These are phyloP conservation scores for Neofelis nebulosa DNA, from an alignment of 2,113 vertebrate species.

Conservation along the genomic window DNA sequence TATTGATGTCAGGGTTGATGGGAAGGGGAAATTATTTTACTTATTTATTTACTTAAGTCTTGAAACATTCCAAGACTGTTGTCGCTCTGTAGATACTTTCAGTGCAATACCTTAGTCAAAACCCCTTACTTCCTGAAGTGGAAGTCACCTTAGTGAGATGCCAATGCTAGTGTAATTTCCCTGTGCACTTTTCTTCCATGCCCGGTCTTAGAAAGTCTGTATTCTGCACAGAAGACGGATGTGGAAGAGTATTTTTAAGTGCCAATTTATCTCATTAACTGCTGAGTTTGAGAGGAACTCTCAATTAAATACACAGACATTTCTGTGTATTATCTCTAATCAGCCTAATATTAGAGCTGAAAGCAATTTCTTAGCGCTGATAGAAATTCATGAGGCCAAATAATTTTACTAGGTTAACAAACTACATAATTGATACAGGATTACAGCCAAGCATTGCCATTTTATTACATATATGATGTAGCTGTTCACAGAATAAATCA, in stretches of 20 bases:
- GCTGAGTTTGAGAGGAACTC: not conserved
- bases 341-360: not conserved
- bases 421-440: not conserved
- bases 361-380: slow-evolving; percentile 2
- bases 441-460: not conserved
- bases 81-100: not conserved
- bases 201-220: not conserved
- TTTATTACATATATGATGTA: not conserved
- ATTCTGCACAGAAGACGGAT: slow-evolving; percentile 1
- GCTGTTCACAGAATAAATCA: slow-evolving; percentile 22
- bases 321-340: not conserved
- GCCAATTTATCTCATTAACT: not conserved
- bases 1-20: not conserved
- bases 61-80: not conserved
- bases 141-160: not conserved
- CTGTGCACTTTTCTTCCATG: not conserved
- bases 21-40: not conserved
- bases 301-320: slow-evolving; percentile 18
- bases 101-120: not conserved
- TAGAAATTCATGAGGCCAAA: slow-evolving; percentile 24
- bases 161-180: not conserved
- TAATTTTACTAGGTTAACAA: slow-evolving; percentile 40
- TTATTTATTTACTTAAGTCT: not conserved
- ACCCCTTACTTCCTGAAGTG: not conserved
- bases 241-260: slow-evolving; percentile 19